phyloP scores from a whole-genome alignment of 30 jellyfish, hydroid and myxozoan species.

The Nemopilema nomurai region DNA sequence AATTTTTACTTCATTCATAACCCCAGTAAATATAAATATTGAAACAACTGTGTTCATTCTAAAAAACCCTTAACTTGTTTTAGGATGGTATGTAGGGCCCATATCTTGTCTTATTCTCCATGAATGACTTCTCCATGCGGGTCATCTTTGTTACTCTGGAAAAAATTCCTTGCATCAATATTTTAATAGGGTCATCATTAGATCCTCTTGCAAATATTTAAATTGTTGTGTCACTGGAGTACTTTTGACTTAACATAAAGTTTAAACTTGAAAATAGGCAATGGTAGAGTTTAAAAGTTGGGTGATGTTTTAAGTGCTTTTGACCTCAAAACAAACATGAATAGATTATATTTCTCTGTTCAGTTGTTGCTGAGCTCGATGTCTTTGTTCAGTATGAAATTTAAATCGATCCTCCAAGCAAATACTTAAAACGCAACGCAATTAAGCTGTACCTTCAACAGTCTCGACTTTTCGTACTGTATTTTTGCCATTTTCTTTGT shows the following conservation, averaged over 20 bases:
- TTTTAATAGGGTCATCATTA: no score
- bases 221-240: no score
- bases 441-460: constrained; percentile 75
- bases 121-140: background rate
- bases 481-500: constrained; percentile 80
- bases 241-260: no score
- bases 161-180: background rate
- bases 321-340: no score
- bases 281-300: no score
- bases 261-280: no score
- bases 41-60: background rate
- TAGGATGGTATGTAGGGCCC: background rate
- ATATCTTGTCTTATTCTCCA: background rate
- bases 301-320: no score
- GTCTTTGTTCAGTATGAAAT: background rate
- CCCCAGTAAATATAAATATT: background rate
- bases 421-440: no score
- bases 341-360: no score
- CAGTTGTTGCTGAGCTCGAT: no score
- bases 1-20: background rate
- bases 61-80: background rate
- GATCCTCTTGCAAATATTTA: no score
- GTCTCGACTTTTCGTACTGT: constrained; percentile 55
- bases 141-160: background rate
- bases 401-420: no score